These are phyloP conservation scores for Pseudochirops cupreus DNA, from an alignment of 2,797 vertebrate species.

Conservation along the genomic window DNA sequence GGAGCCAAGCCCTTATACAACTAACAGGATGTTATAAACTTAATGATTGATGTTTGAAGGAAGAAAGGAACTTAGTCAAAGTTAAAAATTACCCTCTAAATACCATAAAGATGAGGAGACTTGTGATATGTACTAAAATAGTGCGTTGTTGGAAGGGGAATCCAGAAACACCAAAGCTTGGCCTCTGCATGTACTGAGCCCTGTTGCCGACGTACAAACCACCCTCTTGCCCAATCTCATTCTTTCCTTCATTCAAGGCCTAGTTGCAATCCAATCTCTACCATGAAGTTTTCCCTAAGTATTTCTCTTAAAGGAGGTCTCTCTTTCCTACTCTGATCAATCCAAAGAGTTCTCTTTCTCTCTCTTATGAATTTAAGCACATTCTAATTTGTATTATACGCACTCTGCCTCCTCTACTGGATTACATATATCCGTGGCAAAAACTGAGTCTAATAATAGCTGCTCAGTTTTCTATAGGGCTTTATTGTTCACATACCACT, in stretches of 20 bases:
- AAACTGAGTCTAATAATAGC: neutral
- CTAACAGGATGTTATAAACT: constrained; percentile 73
- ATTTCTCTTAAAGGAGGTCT: neutral
- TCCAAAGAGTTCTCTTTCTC: neutral
- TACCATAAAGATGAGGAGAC: constrained; percentile 83
- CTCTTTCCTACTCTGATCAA: neutral
- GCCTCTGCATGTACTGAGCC: neutral
- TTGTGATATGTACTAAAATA: constrained; percentile 82
- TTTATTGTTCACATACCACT: neutral
- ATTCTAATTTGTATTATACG: neutral
- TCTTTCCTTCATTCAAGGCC: neutral
- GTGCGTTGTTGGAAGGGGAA: constrained; percentile 70
- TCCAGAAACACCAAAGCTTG: constrained; percentile 29
- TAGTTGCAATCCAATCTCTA: neutral
- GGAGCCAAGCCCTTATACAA: neutral
- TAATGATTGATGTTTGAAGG: constrained; percentile 71
- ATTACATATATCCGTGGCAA: neutral
- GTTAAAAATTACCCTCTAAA: constrained; percentile 84
- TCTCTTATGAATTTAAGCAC: neutral
- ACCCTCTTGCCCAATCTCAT: neutral
- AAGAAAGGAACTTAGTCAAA: constrained; percentile 62
- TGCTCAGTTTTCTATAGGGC: neutral
- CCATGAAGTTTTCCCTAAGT: neutral
- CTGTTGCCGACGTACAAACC: neutral
- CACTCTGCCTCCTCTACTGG: neutral